Evolutionary conservation across 2,888 invertebrate species (phyloP).

Genomic region (Ceratothoa steindachneri): DNA sequence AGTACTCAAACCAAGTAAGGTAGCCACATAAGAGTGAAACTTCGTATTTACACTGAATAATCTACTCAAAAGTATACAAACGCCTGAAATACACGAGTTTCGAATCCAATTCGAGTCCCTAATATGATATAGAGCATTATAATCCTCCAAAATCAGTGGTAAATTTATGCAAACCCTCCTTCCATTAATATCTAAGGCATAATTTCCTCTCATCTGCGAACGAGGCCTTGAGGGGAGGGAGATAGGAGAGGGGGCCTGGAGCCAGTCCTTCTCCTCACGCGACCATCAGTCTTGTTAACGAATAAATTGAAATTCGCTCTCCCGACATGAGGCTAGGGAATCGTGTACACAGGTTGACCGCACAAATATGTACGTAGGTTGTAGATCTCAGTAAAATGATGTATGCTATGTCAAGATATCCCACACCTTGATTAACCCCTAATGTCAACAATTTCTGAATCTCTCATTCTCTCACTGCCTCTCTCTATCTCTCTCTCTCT

Average conservation of each 20-base stretch:
- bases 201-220: conserved; percentile 5
- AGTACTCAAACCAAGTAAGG: no score
- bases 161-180: conserved; percentile 10
- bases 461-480: no score
- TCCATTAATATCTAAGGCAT: conserved; percentile 10
- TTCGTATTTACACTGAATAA: background rate
- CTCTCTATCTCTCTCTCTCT: no score
- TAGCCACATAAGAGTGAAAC: background rate
- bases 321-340: background rate
- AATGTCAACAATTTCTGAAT: no score
- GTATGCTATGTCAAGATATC: no score
- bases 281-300: conserved; percentile 8
- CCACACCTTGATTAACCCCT: no score
- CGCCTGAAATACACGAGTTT: background rate
- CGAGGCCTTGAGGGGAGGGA: background rate
- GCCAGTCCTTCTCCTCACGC: background rate
- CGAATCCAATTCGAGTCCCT: background rate
- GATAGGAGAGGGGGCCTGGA: background rate
- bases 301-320: conserved; percentile 3
- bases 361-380: no score
- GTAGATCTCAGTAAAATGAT: no score
- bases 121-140: conserved; percentile 12
- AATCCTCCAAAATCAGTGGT: conserved; percentile 7
- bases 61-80: background rate
- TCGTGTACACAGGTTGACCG: no score